Conservation (phyloP, 2,113 vertebrate genomes). For the Podarcis cretensis region DNA sequence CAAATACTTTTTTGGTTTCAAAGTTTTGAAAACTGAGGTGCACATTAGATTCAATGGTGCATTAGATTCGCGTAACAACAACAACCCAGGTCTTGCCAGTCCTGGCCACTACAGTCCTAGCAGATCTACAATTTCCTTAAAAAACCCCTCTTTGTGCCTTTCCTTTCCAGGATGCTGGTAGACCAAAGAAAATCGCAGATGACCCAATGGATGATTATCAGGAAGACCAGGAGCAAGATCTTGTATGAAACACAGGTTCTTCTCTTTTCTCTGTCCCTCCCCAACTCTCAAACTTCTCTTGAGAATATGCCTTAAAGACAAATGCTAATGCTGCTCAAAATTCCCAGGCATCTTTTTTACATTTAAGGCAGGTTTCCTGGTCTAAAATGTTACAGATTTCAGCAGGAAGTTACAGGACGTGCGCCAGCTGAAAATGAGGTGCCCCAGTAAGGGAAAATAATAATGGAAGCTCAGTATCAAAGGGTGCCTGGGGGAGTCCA, state of each 20-base stretch:
- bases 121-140: not conserved
- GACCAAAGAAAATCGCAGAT: conserved; percentile 46
- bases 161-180: conserved; percentile 41
- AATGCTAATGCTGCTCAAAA: not conserved
- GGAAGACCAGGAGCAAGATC: conserved; percentile 72
- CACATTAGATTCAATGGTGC: too few relatives aligned
- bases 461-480: too few relatives aligned
- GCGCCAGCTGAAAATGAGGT: too few relatives aligned
- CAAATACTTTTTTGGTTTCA: too few relatives aligned
- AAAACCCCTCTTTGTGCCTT: not conserved
- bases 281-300: not conserved
- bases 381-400: too few relatives aligned
- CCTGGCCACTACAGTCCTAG: too few relatives aligned
- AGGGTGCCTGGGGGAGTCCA: too few relatives aligned
- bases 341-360: not conserved
- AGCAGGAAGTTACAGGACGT: too few relatives aligned
- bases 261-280: not conserved
- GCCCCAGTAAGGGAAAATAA: too few relatives aligned
- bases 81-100: too few relatives aligned
- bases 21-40: too few relatives aligned
- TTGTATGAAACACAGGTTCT: conserved; percentile 70
- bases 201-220: conserved; percentile 62
- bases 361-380: not conserved
- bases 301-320: not conserved
- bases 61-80: too few relatives aligned